Conservation (phyloP, 2,797 vertebrate species). For the Peromyscus melanophrys region DNA sequence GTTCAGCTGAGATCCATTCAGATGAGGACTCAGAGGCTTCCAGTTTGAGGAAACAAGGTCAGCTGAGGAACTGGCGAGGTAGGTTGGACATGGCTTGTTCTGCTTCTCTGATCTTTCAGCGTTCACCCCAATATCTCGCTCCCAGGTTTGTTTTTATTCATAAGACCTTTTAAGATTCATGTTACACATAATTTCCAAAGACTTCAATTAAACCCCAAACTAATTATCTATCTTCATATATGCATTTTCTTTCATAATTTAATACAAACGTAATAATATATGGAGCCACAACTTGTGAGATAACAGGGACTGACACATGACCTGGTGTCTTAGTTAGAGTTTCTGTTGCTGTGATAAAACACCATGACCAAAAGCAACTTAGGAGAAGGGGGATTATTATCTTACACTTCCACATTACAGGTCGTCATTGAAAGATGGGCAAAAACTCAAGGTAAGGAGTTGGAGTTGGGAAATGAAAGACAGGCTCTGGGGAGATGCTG, state of each 20-base stretch:
- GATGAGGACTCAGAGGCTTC: too few relatives aligned
- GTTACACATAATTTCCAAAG: neutral
- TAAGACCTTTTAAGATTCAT: too few relatives aligned
- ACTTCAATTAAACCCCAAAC: neutral
- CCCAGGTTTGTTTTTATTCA: too few relatives aligned
- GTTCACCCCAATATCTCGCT: too few relatives aligned
- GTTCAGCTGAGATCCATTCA: too few relatives aligned
- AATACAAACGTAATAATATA: neutral
- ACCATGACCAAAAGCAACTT: neutral
- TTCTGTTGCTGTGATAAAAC: neutral
- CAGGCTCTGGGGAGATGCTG: too few relatives aligned
- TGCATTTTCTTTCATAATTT: neutral
- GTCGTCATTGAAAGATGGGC: too few relatives aligned
- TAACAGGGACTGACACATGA: neutral
- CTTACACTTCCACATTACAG: neutral
- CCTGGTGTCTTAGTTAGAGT: neutral
- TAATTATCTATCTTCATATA: neutral
- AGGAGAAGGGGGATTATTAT: neutral
- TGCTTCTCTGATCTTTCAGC: too few relatives aligned
- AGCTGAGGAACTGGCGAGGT: too few relatives aligned
- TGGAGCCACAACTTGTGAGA: neutral
- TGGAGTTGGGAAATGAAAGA: neutral
- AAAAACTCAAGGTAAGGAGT: neutral
- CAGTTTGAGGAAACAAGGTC: too few relatives aligned
- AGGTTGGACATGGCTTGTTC: too few relatives aligned